Percentiles rank a stretch among this genome's conserved stretches.
Conservation (phyloP, 2,797 vertebrate species). For the Oreochromis mossambicus region DNA sequence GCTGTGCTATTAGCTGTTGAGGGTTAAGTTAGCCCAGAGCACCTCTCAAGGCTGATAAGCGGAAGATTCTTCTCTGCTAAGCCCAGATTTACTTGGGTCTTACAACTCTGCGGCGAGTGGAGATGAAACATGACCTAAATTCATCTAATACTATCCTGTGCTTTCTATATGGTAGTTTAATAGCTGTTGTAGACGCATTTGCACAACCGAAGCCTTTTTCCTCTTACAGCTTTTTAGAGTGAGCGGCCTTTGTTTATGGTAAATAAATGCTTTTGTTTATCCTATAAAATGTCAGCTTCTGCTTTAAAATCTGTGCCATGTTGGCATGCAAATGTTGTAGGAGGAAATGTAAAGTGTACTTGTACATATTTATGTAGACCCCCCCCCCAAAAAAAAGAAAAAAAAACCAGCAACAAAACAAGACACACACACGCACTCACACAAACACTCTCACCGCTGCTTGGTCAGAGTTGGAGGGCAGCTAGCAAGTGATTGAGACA, state of each 20-base stretch:
- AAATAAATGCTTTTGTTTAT: background rate
- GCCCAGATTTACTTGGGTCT: constrained; percentile 65
- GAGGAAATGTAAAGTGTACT: constrained; percentile 16
- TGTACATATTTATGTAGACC: background rate
- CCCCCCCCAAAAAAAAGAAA: background rate
- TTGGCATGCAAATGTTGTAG: constrained; percentile 37
- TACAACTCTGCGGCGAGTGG: constrained; percentile 39
- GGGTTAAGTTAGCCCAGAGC: constrained; percentile 54
- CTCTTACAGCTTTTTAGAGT: background rate
- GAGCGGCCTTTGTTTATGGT: background rate
- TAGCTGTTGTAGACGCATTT: background rate
- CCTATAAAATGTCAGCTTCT: constrained; percentile 35
- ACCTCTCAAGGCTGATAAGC: constrained; percentile 71
- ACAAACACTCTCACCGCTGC: background rate
- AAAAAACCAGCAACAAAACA: background rate
- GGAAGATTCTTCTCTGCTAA: constrained; percentile 68
- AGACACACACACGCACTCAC: background rate
- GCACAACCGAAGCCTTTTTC: background rate
- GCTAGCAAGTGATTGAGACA: constrained; percentile 67
- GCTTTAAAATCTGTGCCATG: constrained; percentile 16
- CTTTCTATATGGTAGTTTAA: constrained; percentile 7
- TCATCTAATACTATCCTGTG: background rate
- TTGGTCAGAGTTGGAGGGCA: constrained; percentile 22
- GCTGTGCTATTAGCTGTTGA: constrained; percentile 29
- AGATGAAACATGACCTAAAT: constrained; percentile 60